These are phyloP conservation scores for Chrysodeixis includens DNA, from an alignment of 2,888 invertebrate species.

Conservation along the genomic window DNA sequence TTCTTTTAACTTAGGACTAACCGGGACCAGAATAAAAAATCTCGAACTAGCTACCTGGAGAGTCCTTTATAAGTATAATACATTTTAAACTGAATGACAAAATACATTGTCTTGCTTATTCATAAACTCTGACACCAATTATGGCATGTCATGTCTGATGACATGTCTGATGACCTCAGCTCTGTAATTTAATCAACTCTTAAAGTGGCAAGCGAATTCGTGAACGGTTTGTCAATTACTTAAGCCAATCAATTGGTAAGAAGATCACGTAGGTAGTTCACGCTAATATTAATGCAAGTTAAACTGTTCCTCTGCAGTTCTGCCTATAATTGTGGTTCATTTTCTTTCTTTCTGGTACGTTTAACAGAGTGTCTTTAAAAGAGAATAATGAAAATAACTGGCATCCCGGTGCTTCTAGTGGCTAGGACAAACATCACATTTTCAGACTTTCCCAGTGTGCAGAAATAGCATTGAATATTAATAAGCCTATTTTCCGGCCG, in stretches of 20 bases:
- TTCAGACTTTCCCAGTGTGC: too few species aligned
- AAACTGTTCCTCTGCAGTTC: not conserved
- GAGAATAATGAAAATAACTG: too few species aligned
- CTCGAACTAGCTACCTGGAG: conserved; percentile 3
- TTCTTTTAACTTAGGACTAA: too few species aligned
- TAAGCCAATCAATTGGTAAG: conserved; percentile 13
- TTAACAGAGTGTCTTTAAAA: too few species aligned
- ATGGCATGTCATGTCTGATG: conserved; percentile 65
- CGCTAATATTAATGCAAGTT: not conserved
- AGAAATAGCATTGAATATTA: too few species aligned
- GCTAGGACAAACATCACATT: too few species aligned
- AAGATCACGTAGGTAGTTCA: not conserved
- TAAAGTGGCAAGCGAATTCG: conserved; percentile 55
- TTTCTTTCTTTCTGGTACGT: not conserved
- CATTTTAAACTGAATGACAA: conserved; percentile 6
- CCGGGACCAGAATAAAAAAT: too few species aligned
- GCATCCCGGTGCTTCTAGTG: too few species aligned
- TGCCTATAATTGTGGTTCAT: not conserved
- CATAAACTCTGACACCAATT: conserved; percentile 72
- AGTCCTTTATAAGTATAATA: conserved; percentile 28
- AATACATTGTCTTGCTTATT: conserved; percentile 47
- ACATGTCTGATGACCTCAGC: conserved; percentile 74
- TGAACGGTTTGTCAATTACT: conserved; percentile 58
- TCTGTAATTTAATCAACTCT: conserved; percentile 64
- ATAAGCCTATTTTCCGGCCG: not conserved